These are phyloP conservation scores for Darwinula stevensoni DNA, from an alignment of 2,888 invertebrate genomes.

Conservation along the genomic window DNA sequence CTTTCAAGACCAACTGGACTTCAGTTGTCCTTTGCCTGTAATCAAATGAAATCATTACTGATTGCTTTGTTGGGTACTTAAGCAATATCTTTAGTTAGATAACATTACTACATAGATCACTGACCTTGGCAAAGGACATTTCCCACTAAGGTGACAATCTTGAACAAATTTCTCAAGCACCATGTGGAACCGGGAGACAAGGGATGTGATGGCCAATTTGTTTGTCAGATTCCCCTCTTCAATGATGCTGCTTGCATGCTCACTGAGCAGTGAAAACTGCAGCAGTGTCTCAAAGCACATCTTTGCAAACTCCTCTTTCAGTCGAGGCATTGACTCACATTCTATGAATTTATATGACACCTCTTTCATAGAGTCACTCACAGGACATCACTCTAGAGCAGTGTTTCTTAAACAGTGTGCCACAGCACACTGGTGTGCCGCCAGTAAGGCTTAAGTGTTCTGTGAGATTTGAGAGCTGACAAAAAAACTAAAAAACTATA, in stretches of 20 bases:
- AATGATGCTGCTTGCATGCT: too few relatives aligned
- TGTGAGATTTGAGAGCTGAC: too few relatives aligned
- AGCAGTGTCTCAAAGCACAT: constrained; percentile 82
- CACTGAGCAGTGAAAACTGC: constrained; percentile 78
- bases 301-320: constrained; percentile 82
- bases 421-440: too few relatives aligned
- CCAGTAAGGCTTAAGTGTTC: too few relatives aligned
- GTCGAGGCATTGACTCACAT: constrained; percentile 38
- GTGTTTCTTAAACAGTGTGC: too few relatives aligned
- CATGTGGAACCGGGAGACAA: constrained; percentile 71
- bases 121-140: constrained; percentile 53
- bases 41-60: too few relatives aligned
- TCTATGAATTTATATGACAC: constrained; percentile 21
- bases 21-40: constrained; percentile 67
- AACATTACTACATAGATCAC: constrained; percentile 6
- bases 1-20: constrained; percentile 81
- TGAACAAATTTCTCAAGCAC: constrained; percentile 62
- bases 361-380: too few relatives aligned
- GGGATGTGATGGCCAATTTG: constrained; percentile 47
- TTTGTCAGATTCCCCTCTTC: too few relatives aligned
- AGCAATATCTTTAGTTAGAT: too few relatives aligned
- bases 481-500: too few relatives aligned
- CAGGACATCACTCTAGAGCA: too few relatives aligned
- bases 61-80: too few relatives aligned
- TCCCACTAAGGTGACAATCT: constrained; percentile 49